phyloP scores from a whole-genome alignment of 2,113 vertebrate genomes.

The Zeus faber region DNA sequence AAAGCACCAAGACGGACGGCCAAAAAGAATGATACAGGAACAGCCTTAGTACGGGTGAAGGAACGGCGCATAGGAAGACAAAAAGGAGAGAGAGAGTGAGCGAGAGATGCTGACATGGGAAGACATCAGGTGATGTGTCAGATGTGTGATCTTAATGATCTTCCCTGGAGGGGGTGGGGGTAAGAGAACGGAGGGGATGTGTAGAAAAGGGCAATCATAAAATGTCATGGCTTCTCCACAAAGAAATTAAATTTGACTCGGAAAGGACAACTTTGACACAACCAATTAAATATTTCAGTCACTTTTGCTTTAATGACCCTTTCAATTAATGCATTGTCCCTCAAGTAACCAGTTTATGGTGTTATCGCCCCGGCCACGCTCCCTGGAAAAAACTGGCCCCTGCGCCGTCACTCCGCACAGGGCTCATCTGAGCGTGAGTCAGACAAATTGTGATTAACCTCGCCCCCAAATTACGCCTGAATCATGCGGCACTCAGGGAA shows the following conservation, averaged over 20 bases:
- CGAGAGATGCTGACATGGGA: constrained; percentile 28
- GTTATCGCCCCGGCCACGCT: constrained; percentile 75
- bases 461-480: constrained; percentile 80
- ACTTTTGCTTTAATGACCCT: constrained; percentile 87
- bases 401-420: constrained; percentile 24
- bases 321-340: constrained; percentile 89
- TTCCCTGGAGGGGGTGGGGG: too few species aligned
- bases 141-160: constrained; percentile 59
- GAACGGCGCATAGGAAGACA: too few species aligned
- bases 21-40: too few species aligned
- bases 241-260: constrained; percentile 85
- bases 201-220: constrained; percentile 60
- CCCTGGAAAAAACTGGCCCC: constrained; percentile 54
- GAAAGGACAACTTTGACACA: constrained; percentile 92
- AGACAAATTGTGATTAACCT: constrained; percentile 89
- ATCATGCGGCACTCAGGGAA: constrained; percentile 55
- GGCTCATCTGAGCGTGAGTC: constrained; percentile 64
- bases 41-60: too few species aligned
- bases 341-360: constrained; percentile 82
- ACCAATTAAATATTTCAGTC: constrained; percentile 93
- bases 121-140: constrained; percentile 38
- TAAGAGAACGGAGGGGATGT: constrained; percentile 44
- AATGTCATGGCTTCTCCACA: constrained; percentile 61
- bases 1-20: too few species aligned
- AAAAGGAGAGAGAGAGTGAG: not conserved